These are phyloP conservation scores for Chaetodon trifascialis DNA, from an alignment of 2,113 vertebrate species.

Conservation along the genomic window DNA sequence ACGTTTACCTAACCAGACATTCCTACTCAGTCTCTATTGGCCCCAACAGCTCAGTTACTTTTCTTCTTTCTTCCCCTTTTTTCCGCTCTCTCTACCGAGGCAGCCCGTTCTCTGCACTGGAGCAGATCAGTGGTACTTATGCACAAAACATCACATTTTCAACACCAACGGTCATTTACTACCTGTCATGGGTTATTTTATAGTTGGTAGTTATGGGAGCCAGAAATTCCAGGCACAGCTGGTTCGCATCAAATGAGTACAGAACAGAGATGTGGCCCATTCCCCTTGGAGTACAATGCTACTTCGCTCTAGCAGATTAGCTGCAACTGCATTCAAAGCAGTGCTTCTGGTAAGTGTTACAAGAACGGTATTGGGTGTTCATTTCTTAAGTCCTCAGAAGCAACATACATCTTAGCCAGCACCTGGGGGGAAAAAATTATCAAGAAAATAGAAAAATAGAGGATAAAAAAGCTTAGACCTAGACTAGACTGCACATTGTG, in stretches of 20 bases:
- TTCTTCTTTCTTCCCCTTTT: neutral
- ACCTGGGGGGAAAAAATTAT: neutral
- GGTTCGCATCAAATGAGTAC: constrained; percentile 45
- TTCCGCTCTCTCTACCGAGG: neutral
- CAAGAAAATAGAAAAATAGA: constrained; percentile 3
- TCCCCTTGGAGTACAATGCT: neutral
- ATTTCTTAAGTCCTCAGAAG: neutral
- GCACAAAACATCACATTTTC: neutral
- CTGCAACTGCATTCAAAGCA: neutral
- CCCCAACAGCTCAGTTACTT: neutral
- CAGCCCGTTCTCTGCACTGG: too few species aligned
- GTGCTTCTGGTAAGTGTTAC: neutral
- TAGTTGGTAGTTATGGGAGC: neutral
- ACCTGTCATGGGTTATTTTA: constrained; percentile 1
- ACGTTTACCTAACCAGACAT: constrained; percentile 24
- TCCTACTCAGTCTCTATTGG: neutral
- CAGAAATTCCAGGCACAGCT: constrained; percentile 46
- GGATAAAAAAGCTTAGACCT: neutral
- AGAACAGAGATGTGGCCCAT: neutral
- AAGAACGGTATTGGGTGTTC: neutral
- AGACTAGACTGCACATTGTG: neutral
- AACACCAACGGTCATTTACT: neutral
- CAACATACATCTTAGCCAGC: neutral
- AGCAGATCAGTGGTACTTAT: neutral
- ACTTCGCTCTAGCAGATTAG: neutral